Evolutionary conservation across 64 coral and sea anemone species (phyloP).

Genomic region (Stylophora pistillata): DNA sequence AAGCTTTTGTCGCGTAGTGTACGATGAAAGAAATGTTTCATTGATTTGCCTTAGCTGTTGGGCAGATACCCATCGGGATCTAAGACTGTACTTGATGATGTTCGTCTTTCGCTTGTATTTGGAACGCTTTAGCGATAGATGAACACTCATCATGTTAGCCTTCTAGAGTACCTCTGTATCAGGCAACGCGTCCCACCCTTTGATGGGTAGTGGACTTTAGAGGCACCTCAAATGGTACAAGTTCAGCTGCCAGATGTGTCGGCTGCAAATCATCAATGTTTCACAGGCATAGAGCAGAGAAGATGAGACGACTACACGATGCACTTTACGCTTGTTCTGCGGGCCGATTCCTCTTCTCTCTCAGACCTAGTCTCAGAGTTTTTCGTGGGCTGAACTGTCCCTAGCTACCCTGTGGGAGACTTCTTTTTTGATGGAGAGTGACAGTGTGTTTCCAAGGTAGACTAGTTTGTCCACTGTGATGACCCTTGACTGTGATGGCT

Average conservation of each 20-base stretch:
- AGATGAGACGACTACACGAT: conserved; percentile 36
- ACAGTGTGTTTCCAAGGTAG: too few species aligned
- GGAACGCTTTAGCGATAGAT: too few species aligned
- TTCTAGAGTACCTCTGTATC: conserved; percentile 19
- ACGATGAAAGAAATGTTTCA: too few species aligned
- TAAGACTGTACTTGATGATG: too few species aligned
- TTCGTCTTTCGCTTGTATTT: too few species aligned
- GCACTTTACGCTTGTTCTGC: conserved; percentile 51
- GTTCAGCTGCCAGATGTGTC: conserved; percentile 7
- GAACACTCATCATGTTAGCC: background rate
- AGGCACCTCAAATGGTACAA: conserved; percentile 13
- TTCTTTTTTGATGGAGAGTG: too few species aligned
- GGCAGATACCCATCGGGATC: too few species aligned
- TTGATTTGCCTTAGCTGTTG: too few species aligned
- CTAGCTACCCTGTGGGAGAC: too few species aligned
- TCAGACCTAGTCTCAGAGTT: conserved; percentile 37
- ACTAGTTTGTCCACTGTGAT: too few species aligned
- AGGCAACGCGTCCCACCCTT: conserved; percentile 31
- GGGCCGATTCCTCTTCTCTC: conserved; percentile 55
- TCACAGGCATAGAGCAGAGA: conserved; percentile 33
- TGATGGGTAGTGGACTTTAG: conserved; percentile 11
- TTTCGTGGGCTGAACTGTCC: background rate
- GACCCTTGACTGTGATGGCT: too few species aligned
- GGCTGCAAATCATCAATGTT: conserved; percentile 6
- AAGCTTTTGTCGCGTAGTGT: too few species aligned